These are phyloP conservation scores for Scaptomyza tumidula DNA, from an alignment of 2,888 invertebrate species.

Conservation along the genomic window DNA sequence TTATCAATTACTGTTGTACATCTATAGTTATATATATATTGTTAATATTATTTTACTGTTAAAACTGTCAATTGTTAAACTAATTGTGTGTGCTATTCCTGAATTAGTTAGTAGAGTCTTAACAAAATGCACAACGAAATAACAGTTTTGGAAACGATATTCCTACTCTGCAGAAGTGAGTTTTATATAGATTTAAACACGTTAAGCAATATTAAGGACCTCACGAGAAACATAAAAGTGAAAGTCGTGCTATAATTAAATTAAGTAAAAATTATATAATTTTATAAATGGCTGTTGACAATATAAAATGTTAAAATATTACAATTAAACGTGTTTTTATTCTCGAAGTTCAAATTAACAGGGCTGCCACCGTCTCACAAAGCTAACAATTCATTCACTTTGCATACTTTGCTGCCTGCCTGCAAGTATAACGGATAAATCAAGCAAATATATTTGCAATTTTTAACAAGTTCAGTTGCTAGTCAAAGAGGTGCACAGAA, in stretches of 20 bases:
- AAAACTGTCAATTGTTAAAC: not conserved
- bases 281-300: conserved; percentile 10
- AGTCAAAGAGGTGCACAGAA: not conserved
- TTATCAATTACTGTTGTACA: not conserved
- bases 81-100: not conserved
- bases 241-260: conserved; percentile 4
- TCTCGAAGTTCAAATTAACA: not conserved
- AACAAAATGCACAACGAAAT: too few relatives aligned
- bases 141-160: conserved; percentile 18
- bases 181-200: not conserved
- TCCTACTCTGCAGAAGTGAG: conserved; percentile 6
- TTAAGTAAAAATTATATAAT: not conserved
- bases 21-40: not conserved
- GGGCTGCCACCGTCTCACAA: conserved; percentile 1
- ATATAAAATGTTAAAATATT: not conserved
- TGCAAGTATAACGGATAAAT: not conserved
- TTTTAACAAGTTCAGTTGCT: not conserved
- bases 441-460: not conserved
- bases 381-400: not conserved
- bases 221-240: conserved; percentile 7
- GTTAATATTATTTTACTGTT: conserved; percentile 1
- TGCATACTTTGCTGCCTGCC: conserved; percentile 11
- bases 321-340: not conserved
- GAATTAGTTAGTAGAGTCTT: conserved; percentile 9
- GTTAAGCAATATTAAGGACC: not conserved